Percentiles rank a stretch among this genome's conserved stretches.
Evolutionary conservation across 2,888 invertebrate genomes (phyloP).

Genomic region (Cheilosia impressa): DNA sequence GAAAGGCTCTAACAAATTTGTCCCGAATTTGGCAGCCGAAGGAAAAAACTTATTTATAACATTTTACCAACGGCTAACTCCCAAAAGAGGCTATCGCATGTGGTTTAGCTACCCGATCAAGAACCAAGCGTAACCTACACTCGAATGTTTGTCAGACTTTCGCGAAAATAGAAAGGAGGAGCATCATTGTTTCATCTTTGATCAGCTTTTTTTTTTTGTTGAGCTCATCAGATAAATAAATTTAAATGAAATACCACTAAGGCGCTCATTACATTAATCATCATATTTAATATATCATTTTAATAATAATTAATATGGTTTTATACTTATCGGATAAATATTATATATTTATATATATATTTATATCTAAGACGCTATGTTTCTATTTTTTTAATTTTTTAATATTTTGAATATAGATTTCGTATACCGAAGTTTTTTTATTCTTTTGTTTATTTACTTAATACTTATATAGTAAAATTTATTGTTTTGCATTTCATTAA

Average conservation of each 20-base stretch:
- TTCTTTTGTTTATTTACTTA: conserved; percentile 33
- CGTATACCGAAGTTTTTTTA: conserved; percentile 61
- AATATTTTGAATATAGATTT: conserved; percentile 68
- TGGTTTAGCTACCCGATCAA: too few species aligned
- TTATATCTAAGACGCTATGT: conserved; percentile 63
- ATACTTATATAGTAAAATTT: conserved; percentile 63
- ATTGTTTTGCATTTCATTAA: conserved; percentile 74
- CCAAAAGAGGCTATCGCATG: too few species aligned
- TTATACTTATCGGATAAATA: conserved; percentile 72
- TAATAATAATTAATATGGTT: conserved; percentile 67
- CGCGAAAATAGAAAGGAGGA: too few species aligned
- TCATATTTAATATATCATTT: conserved; percentile 73
- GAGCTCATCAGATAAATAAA: neutral
- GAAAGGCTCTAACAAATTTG: too few species aligned
- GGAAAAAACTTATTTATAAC: too few species aligned
- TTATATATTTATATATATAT: conserved; percentile 72
- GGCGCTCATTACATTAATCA: conserved; percentile 54
- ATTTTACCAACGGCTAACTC: too few species aligned
- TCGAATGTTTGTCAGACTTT: too few species aligned
- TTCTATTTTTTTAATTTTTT: conserved; percentile 24
- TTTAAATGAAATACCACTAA: neutral
- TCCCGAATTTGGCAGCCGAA: too few species aligned
- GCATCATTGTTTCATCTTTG: too few species aligned
- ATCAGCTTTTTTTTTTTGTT: neutral
- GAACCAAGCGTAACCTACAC: too few species aligned